Evolutionary conservation across 2,113 vertebrate species (phyloP).

Genomic region (Brienomyrus longianalis): DNA sequence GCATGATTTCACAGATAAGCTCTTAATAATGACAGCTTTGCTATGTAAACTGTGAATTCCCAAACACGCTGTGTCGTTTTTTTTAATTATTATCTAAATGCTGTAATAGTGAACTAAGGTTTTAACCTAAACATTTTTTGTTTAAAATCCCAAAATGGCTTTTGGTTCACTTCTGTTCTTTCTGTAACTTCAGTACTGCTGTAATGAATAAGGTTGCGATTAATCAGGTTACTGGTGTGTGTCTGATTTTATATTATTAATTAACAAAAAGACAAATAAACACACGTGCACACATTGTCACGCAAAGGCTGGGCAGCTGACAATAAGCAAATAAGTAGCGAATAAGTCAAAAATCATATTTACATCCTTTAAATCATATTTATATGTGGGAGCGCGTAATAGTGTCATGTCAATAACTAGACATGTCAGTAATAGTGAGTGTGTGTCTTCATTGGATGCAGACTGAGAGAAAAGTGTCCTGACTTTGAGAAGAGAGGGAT

Average conservation of each 20-base stretch:
- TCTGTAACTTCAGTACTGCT: background rate
- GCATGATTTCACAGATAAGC: background rate
- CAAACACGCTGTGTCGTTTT: background rate
- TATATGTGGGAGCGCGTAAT: background rate
- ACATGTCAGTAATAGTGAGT: background rate
- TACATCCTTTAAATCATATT: background rate
- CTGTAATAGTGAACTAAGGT: background rate
- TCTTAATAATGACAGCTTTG: background rate
- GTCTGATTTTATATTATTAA: background rate
- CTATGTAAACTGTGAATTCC: background rate
- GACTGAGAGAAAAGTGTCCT: conserved; percentile 66
- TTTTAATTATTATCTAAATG: background rate
- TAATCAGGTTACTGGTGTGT: background rate
- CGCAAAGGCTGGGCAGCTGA: background rate
- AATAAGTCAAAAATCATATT: background rate
- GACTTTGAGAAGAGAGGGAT: conserved; percentile 74
- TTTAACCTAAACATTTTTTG: background rate
- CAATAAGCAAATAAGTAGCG: background rate
- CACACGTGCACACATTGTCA: background rate
- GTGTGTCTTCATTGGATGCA: conserved; percentile 36
- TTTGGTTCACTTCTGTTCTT: background rate
- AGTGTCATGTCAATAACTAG: background rate
- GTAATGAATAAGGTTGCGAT: background rate
- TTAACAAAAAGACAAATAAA: background rate
- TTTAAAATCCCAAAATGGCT: background rate